Conservation (phyloP, 64 coral and sea anemone species). For the Porites lutea region DNA sequence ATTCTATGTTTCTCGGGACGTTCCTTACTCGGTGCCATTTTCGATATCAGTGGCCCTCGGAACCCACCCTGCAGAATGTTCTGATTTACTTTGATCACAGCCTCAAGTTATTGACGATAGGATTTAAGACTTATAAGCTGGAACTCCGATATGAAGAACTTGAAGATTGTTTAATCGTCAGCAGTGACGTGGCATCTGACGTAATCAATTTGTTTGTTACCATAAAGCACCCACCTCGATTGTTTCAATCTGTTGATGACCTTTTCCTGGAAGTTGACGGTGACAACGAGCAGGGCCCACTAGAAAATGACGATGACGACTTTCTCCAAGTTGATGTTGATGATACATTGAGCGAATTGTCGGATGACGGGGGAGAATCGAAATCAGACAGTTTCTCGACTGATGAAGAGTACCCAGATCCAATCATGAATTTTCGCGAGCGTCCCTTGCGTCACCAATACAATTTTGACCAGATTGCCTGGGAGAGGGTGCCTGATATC, state of each 20-base stretch:
- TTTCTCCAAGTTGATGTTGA: not conserved
- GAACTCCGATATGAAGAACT: slow-evolving; percentile 86
- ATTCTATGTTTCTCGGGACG: slow-evolving; percentile 64
- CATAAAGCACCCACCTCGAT: slow-evolving; percentile 20
- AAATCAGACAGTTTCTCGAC: slow-evolving; percentile 16
- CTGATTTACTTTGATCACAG: slow-evolving; percentile 92
- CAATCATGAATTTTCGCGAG: not conserved
- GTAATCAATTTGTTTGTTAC: slow-evolving; percentile 16
- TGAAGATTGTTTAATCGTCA: slow-evolving; percentile 67
- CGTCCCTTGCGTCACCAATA: not conserved
- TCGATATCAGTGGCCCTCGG: slow-evolving; percentile 64
- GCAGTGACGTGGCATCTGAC: not conserved
- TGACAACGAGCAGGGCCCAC: not conserved
- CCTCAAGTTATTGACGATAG: slow-evolving; percentile 62
- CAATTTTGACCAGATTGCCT: not conserved
- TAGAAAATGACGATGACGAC: not conserved
- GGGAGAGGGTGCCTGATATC: slow-evolving; percentile 64
- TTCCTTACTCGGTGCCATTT: slow-evolving; percentile 66
- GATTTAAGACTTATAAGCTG: slow-evolving; percentile 67
- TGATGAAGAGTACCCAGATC: slow-evolving; percentile 56
- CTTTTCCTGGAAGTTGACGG: too few relatives aligned
- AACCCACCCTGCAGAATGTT: slow-evolving; percentile 2
- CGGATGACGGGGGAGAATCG: not conserved
- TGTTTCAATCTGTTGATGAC: not conserved
- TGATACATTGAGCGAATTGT: not conserved